Percentiles rank a stretch among this genome's conserved stretches.
Conservation (phyloP, 2,797 vertebrate genomes). For the Phrynocephalus vlangalii region DNA sequence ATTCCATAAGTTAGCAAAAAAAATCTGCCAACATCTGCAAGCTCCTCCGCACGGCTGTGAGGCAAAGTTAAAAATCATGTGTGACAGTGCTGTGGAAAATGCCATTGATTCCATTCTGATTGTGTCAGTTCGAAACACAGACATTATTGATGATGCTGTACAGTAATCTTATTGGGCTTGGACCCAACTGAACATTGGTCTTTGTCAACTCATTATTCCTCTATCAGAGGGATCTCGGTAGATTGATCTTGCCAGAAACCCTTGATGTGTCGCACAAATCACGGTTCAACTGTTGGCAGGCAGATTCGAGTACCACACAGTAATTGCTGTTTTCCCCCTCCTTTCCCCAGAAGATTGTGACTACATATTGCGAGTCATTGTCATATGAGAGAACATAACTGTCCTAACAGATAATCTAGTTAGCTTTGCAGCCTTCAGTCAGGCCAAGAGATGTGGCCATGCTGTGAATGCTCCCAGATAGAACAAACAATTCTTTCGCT, state of each 20-base stretch:
- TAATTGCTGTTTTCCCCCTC: slow-evolving; percentile 78
- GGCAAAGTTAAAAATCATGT: slow-evolving; percentile 81
- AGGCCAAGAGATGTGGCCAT: slow-evolving; percentile 60
- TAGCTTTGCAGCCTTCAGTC: slow-evolving; percentile 55
- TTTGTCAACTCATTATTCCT: slow-evolving; percentile 85
- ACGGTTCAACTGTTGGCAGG: slow-evolving; percentile 83
- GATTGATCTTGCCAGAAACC: slow-evolving; percentile 84
- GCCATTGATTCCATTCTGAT: slow-evolving; percentile 83
- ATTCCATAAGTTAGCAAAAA: slow-evolving; percentile 76
- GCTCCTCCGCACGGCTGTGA: slow-evolving; percentile 78
- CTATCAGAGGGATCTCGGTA: slow-evolving; percentile 82
- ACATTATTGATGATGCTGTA: slow-evolving; percentile 83
- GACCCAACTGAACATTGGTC: slow-evolving; percentile 82
- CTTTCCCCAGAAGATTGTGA: slow-evolving; percentile 73
- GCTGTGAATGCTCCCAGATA: slow-evolving; percentile 37
- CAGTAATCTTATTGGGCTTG: slow-evolving; percentile 83
- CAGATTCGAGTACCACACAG: slow-evolving; percentile 79
- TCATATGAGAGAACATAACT: slow-evolving; percentile 75
- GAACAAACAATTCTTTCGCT: slow-evolving; percentile 50
- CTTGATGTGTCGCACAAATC: slow-evolving; percentile 85
- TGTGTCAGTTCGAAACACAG: slow-evolving; percentile 81
- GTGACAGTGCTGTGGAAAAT: slow-evolving; percentile 80
- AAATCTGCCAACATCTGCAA: slow-evolving; percentile 81
- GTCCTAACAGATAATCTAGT: slow-evolving; percentile 70
- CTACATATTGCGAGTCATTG: slow-evolving; percentile 75